Conservation (phyloP, 1,140 invertebrate genomes). For the Sitophilus oryzae region DNA sequence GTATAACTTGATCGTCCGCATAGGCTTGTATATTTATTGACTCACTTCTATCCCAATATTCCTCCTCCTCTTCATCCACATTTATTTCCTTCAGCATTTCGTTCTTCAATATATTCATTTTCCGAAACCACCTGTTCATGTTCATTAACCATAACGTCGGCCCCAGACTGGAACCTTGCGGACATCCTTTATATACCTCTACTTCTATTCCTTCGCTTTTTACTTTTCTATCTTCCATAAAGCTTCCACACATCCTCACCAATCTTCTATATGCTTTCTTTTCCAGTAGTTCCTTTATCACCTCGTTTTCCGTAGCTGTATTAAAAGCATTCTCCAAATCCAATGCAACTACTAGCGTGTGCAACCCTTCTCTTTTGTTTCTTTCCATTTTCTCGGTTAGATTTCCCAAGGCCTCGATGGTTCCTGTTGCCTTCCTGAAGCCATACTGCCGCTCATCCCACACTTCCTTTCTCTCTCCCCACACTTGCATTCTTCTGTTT, state of each 20-base stretch:
- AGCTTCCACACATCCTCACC: constrained; percentile 1
- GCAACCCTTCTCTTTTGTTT: not conserved
- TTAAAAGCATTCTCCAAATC: constrained; percentile 24
- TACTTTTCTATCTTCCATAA: constrained; percentile 13
- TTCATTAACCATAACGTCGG: constrained; percentile 24
- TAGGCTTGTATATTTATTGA: constrained; percentile 10
- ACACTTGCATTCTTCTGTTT: not conserved
- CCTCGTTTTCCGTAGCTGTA: constrained; percentile 4
- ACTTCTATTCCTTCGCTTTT: constrained; percentile 11
- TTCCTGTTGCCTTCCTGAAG: constrained; percentile 16
- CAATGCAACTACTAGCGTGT: constrained; percentile 9
- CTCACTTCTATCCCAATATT: no score
- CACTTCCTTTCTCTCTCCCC: not conserved
- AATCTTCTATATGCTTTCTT: not conserved
- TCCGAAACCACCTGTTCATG: constrained; percentile 25
- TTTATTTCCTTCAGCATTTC: no score
- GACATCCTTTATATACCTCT: no score
- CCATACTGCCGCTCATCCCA: constrained; percentile 13
- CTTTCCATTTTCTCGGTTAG: not conserved
- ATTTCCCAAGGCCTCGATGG: constrained; percentile 10
- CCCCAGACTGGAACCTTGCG: constrained; percentile 28
- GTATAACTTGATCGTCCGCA: constrained; percentile 22
- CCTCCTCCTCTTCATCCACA: no score
- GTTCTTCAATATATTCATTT: constrained; percentile 12
- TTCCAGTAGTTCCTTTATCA: not conserved